phyloP scores from a whole-genome alignment of 2,888 invertebrate genomes.

The Tetranychus piercei region DNA sequence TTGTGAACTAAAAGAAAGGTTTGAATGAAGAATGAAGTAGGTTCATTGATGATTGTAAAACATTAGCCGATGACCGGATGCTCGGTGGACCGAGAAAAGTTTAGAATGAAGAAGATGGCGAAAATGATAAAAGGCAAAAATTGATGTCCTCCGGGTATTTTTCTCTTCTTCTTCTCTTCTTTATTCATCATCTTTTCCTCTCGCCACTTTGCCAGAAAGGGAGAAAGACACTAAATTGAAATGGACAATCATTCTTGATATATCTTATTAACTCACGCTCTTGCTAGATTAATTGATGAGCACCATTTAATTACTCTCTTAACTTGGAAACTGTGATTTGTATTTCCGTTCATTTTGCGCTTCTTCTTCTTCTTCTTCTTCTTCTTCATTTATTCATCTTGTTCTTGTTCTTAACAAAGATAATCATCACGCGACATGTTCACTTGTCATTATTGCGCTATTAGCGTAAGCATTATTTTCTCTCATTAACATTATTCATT shows the following conservation, averaged over 20 bases:
- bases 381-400: background rate
- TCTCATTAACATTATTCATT: background rate
- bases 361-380: background rate
- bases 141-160: background rate
- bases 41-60: background rate
- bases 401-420: background rate
- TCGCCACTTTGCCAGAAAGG: no score
- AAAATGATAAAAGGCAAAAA: background rate
- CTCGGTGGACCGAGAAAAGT: background rate
- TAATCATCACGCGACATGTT: conserved; percentile 1
- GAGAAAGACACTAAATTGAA: background rate
- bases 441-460: background rate
- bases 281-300: conserved; percentile 5
- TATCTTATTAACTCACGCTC: background rate
- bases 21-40: background rate
- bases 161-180: background rate
- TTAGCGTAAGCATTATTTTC: background rate
- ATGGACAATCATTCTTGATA: background rate
- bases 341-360: background rate
- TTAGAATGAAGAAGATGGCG: background rate
- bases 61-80: background rate
- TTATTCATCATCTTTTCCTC: no score
- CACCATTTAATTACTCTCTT: background rate
- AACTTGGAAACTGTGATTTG: background rate
- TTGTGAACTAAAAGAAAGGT: background rate